These are phyloP conservation scores for Enteromius paludinosus DNA, from an alignment of 2,797 vertebrate genomes.

Conservation along the genomic window DNA sequence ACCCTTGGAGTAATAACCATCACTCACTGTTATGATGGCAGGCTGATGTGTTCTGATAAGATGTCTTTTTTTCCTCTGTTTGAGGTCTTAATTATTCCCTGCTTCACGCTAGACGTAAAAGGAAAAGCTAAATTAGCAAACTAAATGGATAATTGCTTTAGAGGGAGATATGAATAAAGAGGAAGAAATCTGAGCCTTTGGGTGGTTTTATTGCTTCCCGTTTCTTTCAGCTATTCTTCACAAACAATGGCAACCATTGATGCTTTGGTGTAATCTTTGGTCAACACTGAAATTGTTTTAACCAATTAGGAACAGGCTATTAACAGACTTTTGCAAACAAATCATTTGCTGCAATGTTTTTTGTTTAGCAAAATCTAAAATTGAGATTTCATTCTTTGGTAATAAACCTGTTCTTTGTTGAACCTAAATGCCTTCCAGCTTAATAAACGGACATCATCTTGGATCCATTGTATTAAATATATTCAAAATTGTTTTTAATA, in stretches of 20 bases:
- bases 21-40: slow-evolving; percentile 41
- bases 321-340: slow-evolving; percentile 76
- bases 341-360: slow-evolving; percentile 59
- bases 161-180: slow-evolving; percentile 54
- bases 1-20: slow-evolving; percentile 59
- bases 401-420: background rate
- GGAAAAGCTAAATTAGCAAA: slow-evolving; percentile 56
- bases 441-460: background rate
- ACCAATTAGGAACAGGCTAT: slow-evolving; percentile 42
- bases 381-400: slow-evolving; percentile 61
- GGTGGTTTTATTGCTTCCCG: slow-evolving; percentile 50
- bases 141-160: slow-evolving; percentile 53
- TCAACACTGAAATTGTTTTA: slow-evolving; percentile 6
- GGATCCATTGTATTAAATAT: background rate
- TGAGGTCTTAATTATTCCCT: slow-evolving; percentile 27
- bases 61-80: slow-evolving; percentile 33
- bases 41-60: slow-evolving; percentile 53
- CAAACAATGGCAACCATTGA: slow-evolving; percentile 49
- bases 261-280: slow-evolving; percentile 20
- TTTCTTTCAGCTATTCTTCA: slow-evolving; percentile 47
- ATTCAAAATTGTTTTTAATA: background rate
- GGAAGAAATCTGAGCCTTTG: slow-evolving; percentile 49
- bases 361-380: slow-evolving; percentile 72
- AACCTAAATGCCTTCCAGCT: background rate
- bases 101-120: slow-evolving; percentile 48